Conservation (phyloP, 2,113 vertebrate genomes). For the Raja brachyura region DNA sequence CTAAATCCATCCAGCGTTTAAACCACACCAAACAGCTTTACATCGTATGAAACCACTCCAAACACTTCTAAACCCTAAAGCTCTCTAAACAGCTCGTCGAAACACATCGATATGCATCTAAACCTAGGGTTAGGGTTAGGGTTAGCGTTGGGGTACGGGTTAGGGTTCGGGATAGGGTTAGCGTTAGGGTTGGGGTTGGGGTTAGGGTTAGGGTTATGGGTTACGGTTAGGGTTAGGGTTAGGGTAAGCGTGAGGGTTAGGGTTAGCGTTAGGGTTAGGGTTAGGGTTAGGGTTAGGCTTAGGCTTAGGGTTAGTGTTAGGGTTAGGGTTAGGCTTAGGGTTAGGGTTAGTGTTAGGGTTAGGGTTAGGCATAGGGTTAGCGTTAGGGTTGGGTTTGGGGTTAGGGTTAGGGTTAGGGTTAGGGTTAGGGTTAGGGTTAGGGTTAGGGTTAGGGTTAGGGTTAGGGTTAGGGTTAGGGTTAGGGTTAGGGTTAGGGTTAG, state of each 20-base stretch:
- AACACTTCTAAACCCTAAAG: no score
- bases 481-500: not conserved
- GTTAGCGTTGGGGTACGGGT: no score
- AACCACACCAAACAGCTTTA: no score
- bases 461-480: not conserved
- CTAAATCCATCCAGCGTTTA: no score
- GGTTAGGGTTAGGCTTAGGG: not conserved
- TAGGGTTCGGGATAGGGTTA: no score
- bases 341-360: not conserved
- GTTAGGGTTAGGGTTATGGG: no score
- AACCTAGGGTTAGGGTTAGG: no score
- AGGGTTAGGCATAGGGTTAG: not conserved
- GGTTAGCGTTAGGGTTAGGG: not conserved
- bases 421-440: not conserved
- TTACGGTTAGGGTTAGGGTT: constrained; percentile 31
- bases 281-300: not conserved
- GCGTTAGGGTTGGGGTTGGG: no score
- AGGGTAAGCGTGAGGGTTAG: constrained; percentile 27
- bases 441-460: not conserved
- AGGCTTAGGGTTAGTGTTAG: not conserved
- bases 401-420: not conserved
- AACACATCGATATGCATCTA: no score
- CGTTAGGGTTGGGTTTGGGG: no score
- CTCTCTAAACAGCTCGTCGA: no score
- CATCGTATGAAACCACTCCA: no score